Percentiles rank a stretch among this genome's conserved stretches.
Conservation (phyloP, 2,113 vertebrate genomes). For the Plectropomus leopardus region DNA sequence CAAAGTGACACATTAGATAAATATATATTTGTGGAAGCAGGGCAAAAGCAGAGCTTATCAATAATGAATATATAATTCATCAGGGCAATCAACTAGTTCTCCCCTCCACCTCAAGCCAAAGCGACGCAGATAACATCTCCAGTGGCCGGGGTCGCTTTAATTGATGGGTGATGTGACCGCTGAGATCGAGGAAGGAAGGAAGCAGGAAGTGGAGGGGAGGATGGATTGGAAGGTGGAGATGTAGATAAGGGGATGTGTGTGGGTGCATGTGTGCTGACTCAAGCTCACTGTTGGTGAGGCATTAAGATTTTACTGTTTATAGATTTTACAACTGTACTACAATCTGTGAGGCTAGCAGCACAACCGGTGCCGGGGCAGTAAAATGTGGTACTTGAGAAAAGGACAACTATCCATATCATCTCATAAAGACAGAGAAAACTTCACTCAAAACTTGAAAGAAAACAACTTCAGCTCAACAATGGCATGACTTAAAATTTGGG, state of each 20-base stretch:
- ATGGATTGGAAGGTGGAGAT: slow-evolving; percentile 38
- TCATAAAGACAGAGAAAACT: slow-evolving; percentile 18
- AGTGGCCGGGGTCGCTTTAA: slow-evolving; percentile 47
- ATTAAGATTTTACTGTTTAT: slow-evolving; percentile 58
- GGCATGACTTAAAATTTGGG: neutral
- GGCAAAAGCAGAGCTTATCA: slow-evolving; percentile 60
- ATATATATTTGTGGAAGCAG: slow-evolving; percentile 64
- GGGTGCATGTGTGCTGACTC: slow-evolving; percentile 61
- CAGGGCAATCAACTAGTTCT: slow-evolving; percentile 43
- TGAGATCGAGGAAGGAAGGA: slow-evolving; percentile 49
- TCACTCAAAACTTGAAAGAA: neutral
- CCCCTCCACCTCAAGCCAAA: slow-evolving; percentile 30
- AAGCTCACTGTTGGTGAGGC: slow-evolving; percentile 53
- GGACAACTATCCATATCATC: neutral
- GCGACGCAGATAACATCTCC: slow-evolving; percentile 47
- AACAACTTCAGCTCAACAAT: neutral
- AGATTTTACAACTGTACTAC: slow-evolving; percentile 51
- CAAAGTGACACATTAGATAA: slow-evolving; percentile 70
- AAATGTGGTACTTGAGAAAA: slow-evolving; percentile 23
- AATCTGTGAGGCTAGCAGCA: slow-evolving; percentile 42
- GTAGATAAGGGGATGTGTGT: slow-evolving; percentile 47
- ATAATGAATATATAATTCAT: slow-evolving; percentile 70
- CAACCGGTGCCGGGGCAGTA: slow-evolving; percentile 7
- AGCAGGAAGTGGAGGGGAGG: slow-evolving; percentile 22
- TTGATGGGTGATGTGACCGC: slow-evolving; percentile 62